Evolutionary conservation across 2,113 vertebrate genomes (phyloP).

Genomic region (Mesitornis unicolor): DNA sequence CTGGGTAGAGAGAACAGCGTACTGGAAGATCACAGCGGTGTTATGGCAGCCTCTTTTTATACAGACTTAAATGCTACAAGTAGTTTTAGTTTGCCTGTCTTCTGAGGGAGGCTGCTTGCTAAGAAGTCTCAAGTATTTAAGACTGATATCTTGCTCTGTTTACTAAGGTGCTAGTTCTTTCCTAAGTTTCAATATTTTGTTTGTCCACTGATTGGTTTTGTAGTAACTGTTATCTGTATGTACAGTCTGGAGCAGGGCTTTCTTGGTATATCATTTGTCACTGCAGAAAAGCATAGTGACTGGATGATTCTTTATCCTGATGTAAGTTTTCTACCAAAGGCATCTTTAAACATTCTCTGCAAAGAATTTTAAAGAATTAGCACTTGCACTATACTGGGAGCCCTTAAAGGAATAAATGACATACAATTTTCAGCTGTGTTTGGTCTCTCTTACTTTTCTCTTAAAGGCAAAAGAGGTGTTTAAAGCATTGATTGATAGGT

Average conservation of each 20-base stretch:
- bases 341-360: not conserved
- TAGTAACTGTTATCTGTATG: not conserved
- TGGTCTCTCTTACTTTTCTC: not conserved
- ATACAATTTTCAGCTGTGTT: not conserved
- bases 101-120: not conserved
- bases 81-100: not conserved
- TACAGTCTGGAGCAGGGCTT: not conserved
- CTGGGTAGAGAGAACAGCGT: not conserved
- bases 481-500: slow-evolving; percentile 1
- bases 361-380: not conserved
- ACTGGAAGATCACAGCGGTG: not conserved
- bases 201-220: not conserved
- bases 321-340: not conserved
- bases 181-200: not conserved
- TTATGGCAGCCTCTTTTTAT: not conserved
- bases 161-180: not conserved
- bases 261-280: not conserved
- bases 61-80: not conserved
- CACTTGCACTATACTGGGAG: not conserved
- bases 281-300: not conserved
- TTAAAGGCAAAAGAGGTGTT: not conserved
- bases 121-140: not conserved
- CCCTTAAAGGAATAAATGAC: not conserved
- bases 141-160: not conserved
- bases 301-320: not conserved